These are phyloP conservation scores for Heliconius sara DNA, from an alignment of 2,888 invertebrate genomes.

Conservation along the genomic window DNA sequence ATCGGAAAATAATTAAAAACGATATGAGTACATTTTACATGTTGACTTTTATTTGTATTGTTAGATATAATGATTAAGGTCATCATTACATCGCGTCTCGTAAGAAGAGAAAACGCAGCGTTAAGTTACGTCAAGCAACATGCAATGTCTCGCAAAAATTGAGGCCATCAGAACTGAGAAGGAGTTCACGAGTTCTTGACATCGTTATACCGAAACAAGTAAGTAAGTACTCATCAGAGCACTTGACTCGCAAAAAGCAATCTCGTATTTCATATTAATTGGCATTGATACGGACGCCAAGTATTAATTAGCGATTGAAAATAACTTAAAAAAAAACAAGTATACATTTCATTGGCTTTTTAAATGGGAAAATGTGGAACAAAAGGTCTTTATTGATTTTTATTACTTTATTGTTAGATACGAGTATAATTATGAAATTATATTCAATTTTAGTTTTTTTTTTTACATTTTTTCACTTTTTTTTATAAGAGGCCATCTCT, in stretches of 20 bases:
- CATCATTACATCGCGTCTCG: too few relatives aligned
- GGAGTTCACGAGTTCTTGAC: slow-evolving; percentile 16
- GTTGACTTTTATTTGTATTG: not conserved
- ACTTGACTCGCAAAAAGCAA: not conserved
- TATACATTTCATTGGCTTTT: not conserved
- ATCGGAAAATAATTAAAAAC: not conserved
- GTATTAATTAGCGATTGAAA: slow-evolving; percentile 8
- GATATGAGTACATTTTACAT: not conserved
- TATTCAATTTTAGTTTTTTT: too few relatives aligned
- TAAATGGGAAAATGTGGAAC: slow-evolving; percentile 4
- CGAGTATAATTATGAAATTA: not conserved
- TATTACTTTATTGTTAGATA: not conserved
- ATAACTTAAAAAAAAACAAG: not conserved
- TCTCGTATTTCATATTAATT: slow-evolving; percentile 22
- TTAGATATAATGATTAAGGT: too few relatives aligned
- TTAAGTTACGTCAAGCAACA: too few relatives aligned
- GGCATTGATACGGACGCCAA: slow-evolving; percentile 1
- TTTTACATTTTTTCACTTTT: too few relatives aligned
- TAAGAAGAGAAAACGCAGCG: too few relatives aligned
- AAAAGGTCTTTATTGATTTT: not conserved
- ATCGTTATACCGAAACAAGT: slow-evolving; percentile 2
- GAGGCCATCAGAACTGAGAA: not conserved
- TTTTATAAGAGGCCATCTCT: too few relatives aligned
- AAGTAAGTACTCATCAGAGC: slow-evolving; percentile 6
- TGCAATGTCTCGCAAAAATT: too few relatives aligned